A percentile compares a stretch with the other conserved stretches of the same genome.
Conservation (phyloP, 2,797 vertebrate species). For the Bufotes viridis region DNA sequence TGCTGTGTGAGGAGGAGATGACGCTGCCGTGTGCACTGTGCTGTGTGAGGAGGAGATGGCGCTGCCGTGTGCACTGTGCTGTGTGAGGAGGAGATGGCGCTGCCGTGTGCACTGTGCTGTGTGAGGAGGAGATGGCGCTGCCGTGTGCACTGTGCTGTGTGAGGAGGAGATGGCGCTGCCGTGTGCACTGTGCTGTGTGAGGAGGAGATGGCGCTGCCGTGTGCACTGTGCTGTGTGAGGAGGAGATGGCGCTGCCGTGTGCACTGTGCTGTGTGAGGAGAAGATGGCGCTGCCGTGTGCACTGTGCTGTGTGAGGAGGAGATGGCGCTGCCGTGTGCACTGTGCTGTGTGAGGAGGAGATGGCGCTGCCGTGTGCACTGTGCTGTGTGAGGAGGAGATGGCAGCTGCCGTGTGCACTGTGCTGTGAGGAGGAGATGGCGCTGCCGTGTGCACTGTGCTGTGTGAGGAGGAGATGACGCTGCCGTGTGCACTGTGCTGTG, state of each 20-base stretch:
- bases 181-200: too few species aligned
- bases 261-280: too few species aligned
- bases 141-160: neutral
- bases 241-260: too few species aligned
- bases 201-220: too few species aligned
- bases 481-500: too few species aligned
- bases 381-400: neutral
- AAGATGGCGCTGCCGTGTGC: too few species aligned
- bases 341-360: neutral
- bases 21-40: neutral
- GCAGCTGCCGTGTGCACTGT: neutral
- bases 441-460: neutral
- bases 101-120: neutral
- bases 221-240: too few species aligned
- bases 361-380: neutral
- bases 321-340: too few species aligned
- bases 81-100: neutral
- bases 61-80: neutral
- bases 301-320: too few species aligned
- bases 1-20: neutral
- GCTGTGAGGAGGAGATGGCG: neutral
- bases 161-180: too few species aligned
- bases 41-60: neutral
- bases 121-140: too few species aligned
- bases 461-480: neutral